Conservation (phyloP, 2,797 vertebrate genomes). For the Enteromius thamalakanensis region DNA sequence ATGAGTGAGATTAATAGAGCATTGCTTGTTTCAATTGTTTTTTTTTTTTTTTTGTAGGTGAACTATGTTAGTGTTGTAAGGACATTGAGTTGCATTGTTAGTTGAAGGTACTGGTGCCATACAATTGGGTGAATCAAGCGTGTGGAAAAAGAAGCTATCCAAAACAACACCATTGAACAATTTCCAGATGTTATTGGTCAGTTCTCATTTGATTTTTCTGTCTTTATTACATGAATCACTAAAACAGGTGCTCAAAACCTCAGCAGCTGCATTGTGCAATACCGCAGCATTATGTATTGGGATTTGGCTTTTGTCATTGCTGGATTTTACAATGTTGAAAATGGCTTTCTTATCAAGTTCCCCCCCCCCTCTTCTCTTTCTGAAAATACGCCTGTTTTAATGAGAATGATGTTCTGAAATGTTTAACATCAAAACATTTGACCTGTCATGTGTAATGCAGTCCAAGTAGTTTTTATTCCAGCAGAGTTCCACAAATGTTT, state of each 20-base stretch:
- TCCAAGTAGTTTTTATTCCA: slow-evolving; percentile 53
- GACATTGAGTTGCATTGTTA: slow-evolving; percentile 51
- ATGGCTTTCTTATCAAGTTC: slow-evolving; percentile 24
- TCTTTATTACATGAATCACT: slow-evolving; percentile 60
- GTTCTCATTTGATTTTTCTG: slow-evolving; percentile 17
- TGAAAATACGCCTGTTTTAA: slow-evolving; percentile 38
- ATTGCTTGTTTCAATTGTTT: slow-evolving; percentile 46
- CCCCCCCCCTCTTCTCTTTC: not conserved
- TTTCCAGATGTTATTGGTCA: slow-evolving; percentile 22
- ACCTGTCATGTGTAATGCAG: slow-evolving; percentile 75
- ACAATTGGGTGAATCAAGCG: slow-evolving; percentile 50
- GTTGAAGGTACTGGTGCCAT: slow-evolving; percentile 62
- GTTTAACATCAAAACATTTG: slow-evolving; percentile 47
- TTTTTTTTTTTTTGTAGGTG: slow-evolving; percentile 68
- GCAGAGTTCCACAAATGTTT: slow-evolving; percentile 81
- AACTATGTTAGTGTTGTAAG: slow-evolving; percentile 53
- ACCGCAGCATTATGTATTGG: slow-evolving; percentile 93
- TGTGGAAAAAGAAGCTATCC: slow-evolving; percentile 35
- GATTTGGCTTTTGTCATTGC: slow-evolving; percentile 99
- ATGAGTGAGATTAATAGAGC: slow-evolving; percentile 54
- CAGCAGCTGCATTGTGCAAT: slow-evolving; percentile 79
- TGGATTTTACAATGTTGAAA: slow-evolving; percentile 98
- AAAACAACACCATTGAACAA: not conserved
- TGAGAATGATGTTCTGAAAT: slow-evolving; percentile 48
- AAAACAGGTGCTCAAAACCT: slow-evolving; percentile 93